phyloP scores from a whole-genome alignment of 2,113 vertebrate genomes.

The Chloropsis hardwickii region DNA sequence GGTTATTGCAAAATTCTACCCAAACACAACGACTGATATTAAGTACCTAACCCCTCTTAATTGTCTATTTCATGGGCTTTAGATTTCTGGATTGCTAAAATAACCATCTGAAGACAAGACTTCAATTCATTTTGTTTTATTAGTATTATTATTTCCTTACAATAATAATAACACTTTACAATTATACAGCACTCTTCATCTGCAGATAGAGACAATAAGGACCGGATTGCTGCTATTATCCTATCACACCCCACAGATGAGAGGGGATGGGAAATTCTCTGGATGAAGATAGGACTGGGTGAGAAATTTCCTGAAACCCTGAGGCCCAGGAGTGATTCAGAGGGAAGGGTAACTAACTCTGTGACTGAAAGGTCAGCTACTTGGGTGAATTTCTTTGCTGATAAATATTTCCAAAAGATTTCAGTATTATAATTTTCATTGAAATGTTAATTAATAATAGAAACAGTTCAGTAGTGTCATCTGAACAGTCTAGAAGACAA shows the following conservation, averaged over 20 bases:
- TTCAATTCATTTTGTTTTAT: constrained; percentile 74
- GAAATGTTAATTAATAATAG: background rate
- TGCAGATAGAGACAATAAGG: constrained; percentile 5
- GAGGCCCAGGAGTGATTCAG: background rate
- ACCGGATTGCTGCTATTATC: constrained; percentile 35
- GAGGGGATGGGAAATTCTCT: background rate
- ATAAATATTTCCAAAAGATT: background rate
- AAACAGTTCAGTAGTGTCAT: background rate
- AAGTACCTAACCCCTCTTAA: constrained; percentile 74
- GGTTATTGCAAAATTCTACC: constrained; percentile 72
- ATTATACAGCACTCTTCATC: constrained; percentile 28
- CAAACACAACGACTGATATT: constrained; percentile 71
- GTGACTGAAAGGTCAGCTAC: background rate
- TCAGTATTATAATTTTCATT: background rate
- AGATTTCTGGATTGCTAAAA: constrained; percentile 76
- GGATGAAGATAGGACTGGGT: background rate
- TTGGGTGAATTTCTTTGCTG: background rate
- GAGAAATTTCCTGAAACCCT: background rate
- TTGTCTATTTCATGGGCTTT: constrained; percentile 78
- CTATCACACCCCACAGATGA: background rate
- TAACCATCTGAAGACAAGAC: constrained; percentile 72
- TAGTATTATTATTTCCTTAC: constrained; percentile 70
- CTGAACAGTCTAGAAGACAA: background rate
- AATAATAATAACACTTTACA: constrained; percentile 65
- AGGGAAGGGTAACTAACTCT: background rate